A percentile compares a stretch with the other conserved stretches of the same genome.
These are phyloP conservation scores for Basileuterus tristriatus DNA, from an alignment of 2,797 vertebrate species.

Conservation along the genomic window DNA sequence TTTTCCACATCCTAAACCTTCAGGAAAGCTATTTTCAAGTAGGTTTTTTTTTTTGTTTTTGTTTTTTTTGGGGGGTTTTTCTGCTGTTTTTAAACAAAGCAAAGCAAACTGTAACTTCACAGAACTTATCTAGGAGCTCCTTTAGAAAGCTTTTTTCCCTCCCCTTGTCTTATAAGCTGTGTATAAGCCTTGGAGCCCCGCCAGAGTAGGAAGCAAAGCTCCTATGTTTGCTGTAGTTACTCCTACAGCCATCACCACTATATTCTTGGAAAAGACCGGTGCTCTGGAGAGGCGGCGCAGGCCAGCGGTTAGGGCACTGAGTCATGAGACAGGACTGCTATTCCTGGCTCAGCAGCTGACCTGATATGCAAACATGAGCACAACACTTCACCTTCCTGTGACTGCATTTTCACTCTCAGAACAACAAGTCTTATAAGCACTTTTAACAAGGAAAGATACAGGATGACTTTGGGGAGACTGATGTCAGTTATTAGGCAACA, in stretches of 20 bases:
- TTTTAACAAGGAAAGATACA: neutral
- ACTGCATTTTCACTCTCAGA: constrained; percentile 9
- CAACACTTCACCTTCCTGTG: constrained; percentile 50
- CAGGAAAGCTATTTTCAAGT: constrained; percentile 15
- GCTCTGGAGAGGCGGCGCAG: neutral
- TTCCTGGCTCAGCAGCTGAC: constrained; percentile 64
- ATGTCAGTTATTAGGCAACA: neutral
- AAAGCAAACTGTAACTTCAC: neutral
- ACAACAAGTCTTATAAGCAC: neutral
- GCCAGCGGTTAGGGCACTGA: constrained; percentile 13
- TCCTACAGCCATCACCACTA: neutral
- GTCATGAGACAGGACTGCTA: constrained; percentile 61
- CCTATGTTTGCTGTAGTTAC: neutral
- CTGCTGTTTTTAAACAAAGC: neutral
- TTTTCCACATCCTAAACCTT: neutral
- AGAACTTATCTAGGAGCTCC: neutral
- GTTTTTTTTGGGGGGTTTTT: neutral
- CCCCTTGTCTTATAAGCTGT: neutral
- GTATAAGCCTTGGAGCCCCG: neutral
- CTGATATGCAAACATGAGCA: constrained; percentile 21
- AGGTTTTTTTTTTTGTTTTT: neutral
- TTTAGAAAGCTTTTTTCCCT: neutral
- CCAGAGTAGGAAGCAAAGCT: neutral
- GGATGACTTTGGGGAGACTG: neutral
- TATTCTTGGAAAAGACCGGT: constrained; percentile 24